phyloP scores from a whole-genome alignment of 2,113 vertebrate genomes.

The Dryoscopus gambensis region DNA sequence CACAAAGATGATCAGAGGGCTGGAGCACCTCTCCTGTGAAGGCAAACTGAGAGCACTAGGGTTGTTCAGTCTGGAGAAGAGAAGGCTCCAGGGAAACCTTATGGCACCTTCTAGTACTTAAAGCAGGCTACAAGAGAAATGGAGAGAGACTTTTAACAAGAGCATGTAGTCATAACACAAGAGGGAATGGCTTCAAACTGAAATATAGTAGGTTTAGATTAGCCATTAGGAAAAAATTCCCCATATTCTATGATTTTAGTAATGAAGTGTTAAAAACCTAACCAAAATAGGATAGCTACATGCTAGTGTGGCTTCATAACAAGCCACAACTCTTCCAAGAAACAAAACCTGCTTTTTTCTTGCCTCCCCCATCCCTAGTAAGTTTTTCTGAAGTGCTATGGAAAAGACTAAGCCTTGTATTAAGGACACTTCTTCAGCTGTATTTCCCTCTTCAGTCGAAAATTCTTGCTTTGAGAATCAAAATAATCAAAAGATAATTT shows the following conservation, averaged over 20 bases:
- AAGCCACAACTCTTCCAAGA: background rate
- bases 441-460: background rate
- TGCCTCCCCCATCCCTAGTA: background rate
- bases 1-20: background rate
- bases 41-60: background rate
- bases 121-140: background rate
- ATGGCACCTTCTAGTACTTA: background rate
- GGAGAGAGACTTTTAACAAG: background rate
- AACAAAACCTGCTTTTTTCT: background rate
- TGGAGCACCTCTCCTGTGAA: background rate
- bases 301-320: background rate
- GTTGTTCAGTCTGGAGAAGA: background rate
- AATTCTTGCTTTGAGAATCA: background rate
- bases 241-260: background rate
- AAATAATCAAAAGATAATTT: background rate
- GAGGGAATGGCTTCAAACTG: background rate
- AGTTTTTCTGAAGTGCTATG: background rate
- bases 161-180: background rate
- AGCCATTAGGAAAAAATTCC: background rate
- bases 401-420: background rate
- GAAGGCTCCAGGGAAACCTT: background rate
- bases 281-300: background rate
- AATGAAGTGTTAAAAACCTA: background rate
- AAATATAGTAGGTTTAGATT: background rate
- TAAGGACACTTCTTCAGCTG: background rate